Percentiles rank a stretch among this genome's conserved stretches.
These are phyloP conservation scores for Penaeus indicus DNA, from an alignment of 1,140 invertebrate genomes.

Conservation along the genomic window DNA sequence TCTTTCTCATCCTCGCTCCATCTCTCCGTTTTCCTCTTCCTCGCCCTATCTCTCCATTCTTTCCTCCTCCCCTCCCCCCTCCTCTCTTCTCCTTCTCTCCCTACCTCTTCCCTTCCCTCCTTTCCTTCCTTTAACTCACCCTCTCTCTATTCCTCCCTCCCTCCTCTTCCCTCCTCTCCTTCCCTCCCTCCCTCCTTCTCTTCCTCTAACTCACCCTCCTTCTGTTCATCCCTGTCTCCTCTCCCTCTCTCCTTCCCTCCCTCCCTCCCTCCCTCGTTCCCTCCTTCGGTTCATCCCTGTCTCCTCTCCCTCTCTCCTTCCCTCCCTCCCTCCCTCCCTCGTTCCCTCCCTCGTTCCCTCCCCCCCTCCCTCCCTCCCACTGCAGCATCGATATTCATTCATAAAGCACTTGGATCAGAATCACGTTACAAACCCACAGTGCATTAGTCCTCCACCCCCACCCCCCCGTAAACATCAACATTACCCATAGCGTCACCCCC, in stretches of 20 bases:
- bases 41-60: slow-evolving; percentile 31
- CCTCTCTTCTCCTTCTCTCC: not conserved
- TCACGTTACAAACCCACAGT: no score
- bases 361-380: not conserved
- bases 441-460: no score
- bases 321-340: not conserved
- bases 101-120: not conserved
- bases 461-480: no score
- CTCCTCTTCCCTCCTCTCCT: not conserved
- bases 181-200: not conserved
- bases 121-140: not conserved
- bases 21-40: slow-evolving; percentile 35
- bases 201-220: not conserved
- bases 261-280: not conserved
- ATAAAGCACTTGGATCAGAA: no score
- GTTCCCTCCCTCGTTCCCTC: not conserved
- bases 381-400: no score
- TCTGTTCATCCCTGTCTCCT: not conserved
- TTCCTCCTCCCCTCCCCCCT: not conserved
- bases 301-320: not conserved
- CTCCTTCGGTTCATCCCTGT: not conserved
- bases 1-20: not conserved
- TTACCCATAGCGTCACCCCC: no score
- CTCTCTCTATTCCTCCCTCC: not conserved
- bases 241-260: not conserved